Conservation (phyloP, 1,140 invertebrate genomes). For the Drosophila novamexicana region DNA sequence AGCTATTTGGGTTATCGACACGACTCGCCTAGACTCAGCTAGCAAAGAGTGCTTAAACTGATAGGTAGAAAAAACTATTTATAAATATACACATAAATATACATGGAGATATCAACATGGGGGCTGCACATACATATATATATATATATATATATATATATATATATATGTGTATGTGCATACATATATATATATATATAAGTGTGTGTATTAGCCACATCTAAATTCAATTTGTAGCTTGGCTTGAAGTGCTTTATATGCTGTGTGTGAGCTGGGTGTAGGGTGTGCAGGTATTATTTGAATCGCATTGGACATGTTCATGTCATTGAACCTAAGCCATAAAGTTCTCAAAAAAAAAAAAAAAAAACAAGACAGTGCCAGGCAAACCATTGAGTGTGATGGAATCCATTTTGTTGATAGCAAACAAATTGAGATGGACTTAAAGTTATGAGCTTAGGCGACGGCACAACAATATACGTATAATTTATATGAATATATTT, state of each 20-base stretch:
- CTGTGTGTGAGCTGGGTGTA: neutral
- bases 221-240: constrained; percentile 1
- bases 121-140: neutral
- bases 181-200: constrained; percentile 12
- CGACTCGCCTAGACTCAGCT: constrained; percentile 12
- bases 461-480: no score
- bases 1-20: constrained; percentile 73
- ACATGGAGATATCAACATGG: neutral
- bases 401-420: neutral
- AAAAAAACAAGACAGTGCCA: neutral
- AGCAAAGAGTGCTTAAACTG: neutral
- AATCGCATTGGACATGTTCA: neutral
- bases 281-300: neutral
- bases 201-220: neutral
- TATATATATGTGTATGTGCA: constrained; percentile 1
- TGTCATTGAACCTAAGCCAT: constrained; percentile 27
- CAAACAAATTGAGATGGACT: neutral
- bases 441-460: no score
- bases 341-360: neutral
- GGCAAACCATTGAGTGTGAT: neutral
- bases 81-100: neutral
- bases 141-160: neutral
- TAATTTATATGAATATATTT: no score
- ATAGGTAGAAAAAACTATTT: neutral
- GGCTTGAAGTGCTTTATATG: neutral